A percentile compares a stretch with the other conserved stretches of the same genome.
Conservation (phyloP, 1,140 invertebrate species). For the Hylyphantes graminicola region DNA sequence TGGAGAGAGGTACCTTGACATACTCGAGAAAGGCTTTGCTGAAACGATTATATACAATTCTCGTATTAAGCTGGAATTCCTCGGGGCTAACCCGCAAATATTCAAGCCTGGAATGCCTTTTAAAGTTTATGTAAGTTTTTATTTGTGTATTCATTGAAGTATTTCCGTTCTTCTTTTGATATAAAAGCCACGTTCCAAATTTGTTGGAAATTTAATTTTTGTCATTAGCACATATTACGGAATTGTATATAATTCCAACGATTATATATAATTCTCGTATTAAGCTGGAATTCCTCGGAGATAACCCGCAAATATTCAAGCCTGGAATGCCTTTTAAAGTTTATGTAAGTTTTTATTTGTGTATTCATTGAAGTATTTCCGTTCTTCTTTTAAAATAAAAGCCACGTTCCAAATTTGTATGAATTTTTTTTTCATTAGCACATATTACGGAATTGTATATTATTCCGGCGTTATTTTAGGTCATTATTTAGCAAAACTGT, state of each 20-base stretch:
- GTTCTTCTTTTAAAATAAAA: no score
- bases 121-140: constrained; percentile 71
- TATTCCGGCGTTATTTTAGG: no score
- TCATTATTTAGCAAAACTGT: no score
- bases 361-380: neutral
- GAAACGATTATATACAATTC: constrained; percentile 88
- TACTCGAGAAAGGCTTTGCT: constrained; percentile 81
- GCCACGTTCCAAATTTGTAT: neutral
- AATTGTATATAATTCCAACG: constrained; percentile 71
- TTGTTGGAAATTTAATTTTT: neutral
- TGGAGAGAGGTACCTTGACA: constrained; percentile 88
- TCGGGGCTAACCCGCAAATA: constrained; percentile 89
- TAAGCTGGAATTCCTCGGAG: constrained; percentile 85
- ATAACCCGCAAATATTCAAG: constrained; percentile 91
- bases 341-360: constrained; percentile 66
- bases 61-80: constrained; percentile 81
- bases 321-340: constrained; percentile 86
- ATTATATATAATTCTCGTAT: constrained; percentile 88
- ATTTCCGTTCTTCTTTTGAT: no score
- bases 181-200: neutral
- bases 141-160: neutral
- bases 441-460: neutral
- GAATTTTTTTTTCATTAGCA: neutral
- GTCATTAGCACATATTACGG: neutral
- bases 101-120: constrained; percentile 95